Percentiles rank a stretch among this genome's conserved stretches.
phyloP scores from a whole-genome alignment of 2,888 invertebrate species.

The Margaritifera margaritifera region DNA sequence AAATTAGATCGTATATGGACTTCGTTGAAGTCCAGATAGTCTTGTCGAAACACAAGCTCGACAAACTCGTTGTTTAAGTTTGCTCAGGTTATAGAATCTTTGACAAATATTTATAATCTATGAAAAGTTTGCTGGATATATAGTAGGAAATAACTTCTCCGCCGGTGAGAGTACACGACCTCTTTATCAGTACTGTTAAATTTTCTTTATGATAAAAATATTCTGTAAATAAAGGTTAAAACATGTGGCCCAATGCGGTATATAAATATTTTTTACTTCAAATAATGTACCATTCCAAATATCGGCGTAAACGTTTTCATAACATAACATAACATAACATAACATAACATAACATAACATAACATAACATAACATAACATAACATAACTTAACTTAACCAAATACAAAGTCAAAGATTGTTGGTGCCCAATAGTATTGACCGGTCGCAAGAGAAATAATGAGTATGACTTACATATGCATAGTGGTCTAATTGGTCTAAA shows the following conservation, averaged over 20 bases:
- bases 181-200: conserved; percentile 18
- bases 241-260: conserved; percentile 65
- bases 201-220: conserved; percentile 35
- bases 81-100: conserved; percentile 20
- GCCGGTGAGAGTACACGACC: conserved; percentile 41
- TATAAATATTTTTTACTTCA: too few relatives aligned
- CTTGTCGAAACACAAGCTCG: conserved; percentile 35
- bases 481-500: too few relatives aligned
- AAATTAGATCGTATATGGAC: conserved; percentile 34
- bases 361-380: too few relatives aligned
- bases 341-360: too few relatives aligned
- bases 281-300: too few relatives aligned
- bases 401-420: too few relatives aligned
- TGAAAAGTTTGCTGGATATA: conserved; percentile 36
- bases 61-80: conserved; percentile 27
- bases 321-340: too few relatives aligned
- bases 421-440: too few relatives aligned
- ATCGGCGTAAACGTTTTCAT: too few relatives aligned
- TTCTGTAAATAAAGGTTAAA: conserved; percentile 46
- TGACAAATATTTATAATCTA: conserved; percentile 35
- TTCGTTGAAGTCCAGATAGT: conserved; percentile 24
- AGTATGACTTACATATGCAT: too few relatives aligned
- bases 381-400: too few relatives aligned
- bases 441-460: too few relatives aligned
- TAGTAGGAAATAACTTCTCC: conserved; percentile 45